Base-by-base conservation (phyloP, 1,140 invertebrate genomes). In the Aricia agestis region DNA sequence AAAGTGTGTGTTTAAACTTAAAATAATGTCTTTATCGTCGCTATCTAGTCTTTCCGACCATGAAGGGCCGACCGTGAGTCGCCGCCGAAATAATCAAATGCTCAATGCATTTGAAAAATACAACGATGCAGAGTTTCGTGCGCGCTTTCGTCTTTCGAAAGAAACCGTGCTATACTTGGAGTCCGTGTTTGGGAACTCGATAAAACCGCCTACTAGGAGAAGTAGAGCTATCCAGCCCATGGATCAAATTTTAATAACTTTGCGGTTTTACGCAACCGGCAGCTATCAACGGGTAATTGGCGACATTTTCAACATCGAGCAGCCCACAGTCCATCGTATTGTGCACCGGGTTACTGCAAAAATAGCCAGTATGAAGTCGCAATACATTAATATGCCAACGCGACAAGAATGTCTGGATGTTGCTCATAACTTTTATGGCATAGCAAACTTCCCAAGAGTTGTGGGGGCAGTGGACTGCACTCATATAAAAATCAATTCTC, bases 401-500 rank as follows among this genome's bases (percentile, higher is more conserved):
- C 45, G 10, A 52, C 45, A 13, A 13, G 45, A 52, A 52, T 52
- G 3, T 15, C 45, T 11, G 45, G 45, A 52, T 52, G 45, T 52
- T 13, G 45, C 45, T 4, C 45, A 52, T 52, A 10, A 52, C 9
- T 52, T 52, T 52, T 52, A 52, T 25, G 45, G 45, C 10, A 52
- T 36, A 36, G 36, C 36, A 2, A 36, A 36, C 36, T 36, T 68
- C 15, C 67, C 67, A 57, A 52, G 45, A 68, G 45, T 68, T 52
- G 25, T 68, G 18, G 67, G 42, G 42, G 67, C 45, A 45, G 19
- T 68, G 18, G 67, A 68, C n/a, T 52, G 67, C 25, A 68, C 45
- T 10, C 67, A 68, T 68, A 45, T 68, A 3, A 68, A 31, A 57
- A 68, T 68, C 13, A 25, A 68, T 25, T 68, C 67, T 4, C 67